Conservation (phyloP, 2,888 invertebrate species). For the Calliphora vomitoria region DNA sequence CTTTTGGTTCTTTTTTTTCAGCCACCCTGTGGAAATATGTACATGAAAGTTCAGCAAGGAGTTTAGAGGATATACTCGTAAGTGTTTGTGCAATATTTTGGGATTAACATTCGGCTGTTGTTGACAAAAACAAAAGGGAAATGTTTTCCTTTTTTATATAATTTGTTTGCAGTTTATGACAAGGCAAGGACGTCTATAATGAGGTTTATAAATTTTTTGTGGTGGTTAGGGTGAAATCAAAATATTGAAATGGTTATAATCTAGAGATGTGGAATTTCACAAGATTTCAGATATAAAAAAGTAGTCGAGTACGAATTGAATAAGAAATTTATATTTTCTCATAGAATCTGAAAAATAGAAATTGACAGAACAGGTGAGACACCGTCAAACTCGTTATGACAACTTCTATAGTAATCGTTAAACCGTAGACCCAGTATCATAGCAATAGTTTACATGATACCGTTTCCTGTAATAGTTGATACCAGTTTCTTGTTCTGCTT, state of each 20-base stretch:
- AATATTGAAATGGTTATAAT: constrained; percentile 16
- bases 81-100: constrained; percentile 72
- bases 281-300: neutral
- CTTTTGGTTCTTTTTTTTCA: constrained; percentile 48
- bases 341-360: too few species aligned
- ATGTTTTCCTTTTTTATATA: constrained; percentile 34
- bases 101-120: constrained; percentile 57
- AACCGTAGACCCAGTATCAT: too few species aligned
- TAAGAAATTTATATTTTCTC: too few species aligned
- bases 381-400: neutral
- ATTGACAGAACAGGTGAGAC: too few species aligned
- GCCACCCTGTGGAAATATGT: neutral
- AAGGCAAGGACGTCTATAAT: constrained; percentile 66
- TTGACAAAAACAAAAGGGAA: constrained; percentile 36
- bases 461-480: too few species aligned
- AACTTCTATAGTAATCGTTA: neutral
- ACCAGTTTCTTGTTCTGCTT: too few species aligned
- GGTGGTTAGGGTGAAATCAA: constrained; percentile 63
- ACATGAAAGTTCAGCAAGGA: neutral
- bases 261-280: constrained; percentile 23
- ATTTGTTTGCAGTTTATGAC: constrained; percentile 64
- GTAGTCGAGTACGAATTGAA: neutral
- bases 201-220: constrained; percentile 57
- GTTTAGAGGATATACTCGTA: neutral
- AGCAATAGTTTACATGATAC: too few species aligned